A percentile compares a stretch with the other conserved stretches of the same genome.
Evolutionary conservation across 2,888 invertebrate species (phyloP).

Genomic region (Clivina fossor): DNA sequence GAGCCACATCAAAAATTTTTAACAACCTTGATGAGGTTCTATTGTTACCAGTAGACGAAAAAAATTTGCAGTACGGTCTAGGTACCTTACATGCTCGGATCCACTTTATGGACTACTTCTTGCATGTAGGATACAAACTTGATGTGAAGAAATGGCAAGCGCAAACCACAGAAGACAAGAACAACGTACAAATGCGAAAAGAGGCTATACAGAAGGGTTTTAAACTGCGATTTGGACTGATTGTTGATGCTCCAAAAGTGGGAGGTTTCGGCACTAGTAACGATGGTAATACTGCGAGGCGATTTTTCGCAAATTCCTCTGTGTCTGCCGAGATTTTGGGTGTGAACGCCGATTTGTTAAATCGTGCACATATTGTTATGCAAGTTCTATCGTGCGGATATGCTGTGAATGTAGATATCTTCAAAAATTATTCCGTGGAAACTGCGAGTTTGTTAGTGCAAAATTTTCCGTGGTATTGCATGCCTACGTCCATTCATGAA

Average conservation of each 20-base stretch:
- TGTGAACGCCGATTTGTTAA: not conserved
- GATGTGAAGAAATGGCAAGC: constrained; percentile 37
- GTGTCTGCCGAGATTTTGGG: constrained; percentile 7
- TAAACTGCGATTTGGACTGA: constrained; percentile 24
- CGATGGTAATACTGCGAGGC: constrained; percentile 36
- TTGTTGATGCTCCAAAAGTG: constrained; percentile 30
- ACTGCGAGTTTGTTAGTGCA: constrained; percentile 24
- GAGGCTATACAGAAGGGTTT: constrained; percentile 30
- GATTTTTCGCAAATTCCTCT: constrained; percentile 40
- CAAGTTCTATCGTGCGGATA: no score
- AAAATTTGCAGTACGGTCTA: constrained; percentile 29
- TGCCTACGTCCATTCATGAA: constrained; percentile 14
- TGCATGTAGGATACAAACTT: constrained; percentile 33
- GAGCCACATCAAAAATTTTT: constrained; percentile 37
- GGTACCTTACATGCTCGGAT: constrained; percentile 40
- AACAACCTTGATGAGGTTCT: constrained; percentile 34
- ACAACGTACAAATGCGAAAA: constrained; percentile 12
- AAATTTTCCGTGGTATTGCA: constrained; percentile 21
- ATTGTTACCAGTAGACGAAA: constrained; percentile 18
- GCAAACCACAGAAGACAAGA: constrained; percentile 30
- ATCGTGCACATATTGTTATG: constrained; percentile 3
- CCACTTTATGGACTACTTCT: constrained; percentile 38
- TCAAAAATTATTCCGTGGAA: constrained; percentile 19
- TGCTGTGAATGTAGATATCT: constrained; percentile 20
- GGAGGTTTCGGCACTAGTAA: constrained; percentile 37